Evolutionary conservation across 1,140 invertebrate genomes (phyloP), one percentile per base, ranked within the genome.

Genomic region (Caerostris extrusa): DNA sequence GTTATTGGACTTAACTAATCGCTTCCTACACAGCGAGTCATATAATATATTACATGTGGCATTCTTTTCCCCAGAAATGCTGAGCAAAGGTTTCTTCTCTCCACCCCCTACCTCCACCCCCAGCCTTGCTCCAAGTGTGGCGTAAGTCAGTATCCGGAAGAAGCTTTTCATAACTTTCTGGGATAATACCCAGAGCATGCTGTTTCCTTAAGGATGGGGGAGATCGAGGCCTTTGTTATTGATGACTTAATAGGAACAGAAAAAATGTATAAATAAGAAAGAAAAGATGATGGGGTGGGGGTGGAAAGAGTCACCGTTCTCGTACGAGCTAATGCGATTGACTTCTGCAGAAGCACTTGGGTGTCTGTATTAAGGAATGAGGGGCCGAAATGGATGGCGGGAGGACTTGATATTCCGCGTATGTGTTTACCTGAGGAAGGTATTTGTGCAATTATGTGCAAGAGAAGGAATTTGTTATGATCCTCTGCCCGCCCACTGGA

Each of bases 1-100:
- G 57, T 91, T 91, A 91, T 91, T 91, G 90, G 90, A 91, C 90
- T 91, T 91, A 91, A 91, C 90, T 91, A 91, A 91, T 91, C 90
- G 90, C 90, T 91, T 91, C 90, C 90, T 60, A 91, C 71, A 91
- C 71, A 50, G 56, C 71, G 34, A 64, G 71, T 82, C 71, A 82
- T 91, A 82, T 82, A 82, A 91, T 82, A 91, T 91, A 91, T 91
- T 91, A 91, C 57, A 81, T 19, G 34, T 6, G 55, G 71, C 69
- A 82, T 91, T 91, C 90, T 91, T 91, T 60, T 91, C 90, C 50
- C 12, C 69, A 91, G 90, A 91, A 82, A 91, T 91, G 90, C 90
- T 91, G 90, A 91, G 90, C 56, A 17, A 88, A 88, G 86, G 34
- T 61, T 57, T 61, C 55, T 7, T 64, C 34, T 55, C 55, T 71